These are phyloP conservation scores for Chouioia cunea DNA, from an alignment of 2,888 invertebrate species.

Conservation along the genomic window DNA sequence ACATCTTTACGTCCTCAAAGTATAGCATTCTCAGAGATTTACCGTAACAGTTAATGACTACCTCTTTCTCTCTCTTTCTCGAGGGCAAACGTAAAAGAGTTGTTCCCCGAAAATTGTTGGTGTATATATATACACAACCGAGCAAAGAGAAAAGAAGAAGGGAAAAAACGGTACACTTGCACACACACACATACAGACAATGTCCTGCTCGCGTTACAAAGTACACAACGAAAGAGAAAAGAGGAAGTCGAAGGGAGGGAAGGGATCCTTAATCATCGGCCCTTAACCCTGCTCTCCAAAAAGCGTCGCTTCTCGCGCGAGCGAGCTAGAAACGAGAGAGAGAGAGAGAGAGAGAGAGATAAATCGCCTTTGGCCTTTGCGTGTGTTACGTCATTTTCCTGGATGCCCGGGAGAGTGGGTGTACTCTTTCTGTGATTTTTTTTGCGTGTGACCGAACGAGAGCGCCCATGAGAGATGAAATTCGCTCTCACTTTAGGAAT, in stretches of 20 bases:
- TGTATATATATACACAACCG: not conserved
- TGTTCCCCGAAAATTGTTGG: conserved; percentile 1
- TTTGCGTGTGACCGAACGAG: too few species aligned
- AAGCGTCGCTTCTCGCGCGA: conserved; percentile 39
- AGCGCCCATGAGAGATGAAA: too few species aligned
- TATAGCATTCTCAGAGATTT: too few species aligned
- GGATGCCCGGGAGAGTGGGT: too few species aligned
- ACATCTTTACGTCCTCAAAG: too few species aligned
- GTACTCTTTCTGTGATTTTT: too few species aligned
- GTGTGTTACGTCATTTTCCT: too few species aligned
- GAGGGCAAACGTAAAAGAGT: not conserved
- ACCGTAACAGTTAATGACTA: not conserved
- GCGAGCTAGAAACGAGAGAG: conserved; percentile 27
- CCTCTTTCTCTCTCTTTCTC: not conserved
- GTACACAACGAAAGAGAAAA: conserved; percentile 34
- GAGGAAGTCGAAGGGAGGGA: conserved; percentile 44
- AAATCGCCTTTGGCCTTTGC: conserved; percentile 19
- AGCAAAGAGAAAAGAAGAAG: conserved; percentile 19
- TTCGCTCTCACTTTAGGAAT: too few species aligned
- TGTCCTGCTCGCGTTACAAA: conserved; percentile 40
- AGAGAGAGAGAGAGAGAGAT: conserved; percentile 22
- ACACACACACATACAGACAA: conserved; percentile 27
- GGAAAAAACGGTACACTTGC: conserved; percentile 23
- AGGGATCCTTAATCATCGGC: conserved; percentile 59
- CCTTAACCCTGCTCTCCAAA: conserved; percentile 47